Base-by-base conservation (phyloP, 1,140 invertebrate genomes). In the Prorops nasuta region DNA sequence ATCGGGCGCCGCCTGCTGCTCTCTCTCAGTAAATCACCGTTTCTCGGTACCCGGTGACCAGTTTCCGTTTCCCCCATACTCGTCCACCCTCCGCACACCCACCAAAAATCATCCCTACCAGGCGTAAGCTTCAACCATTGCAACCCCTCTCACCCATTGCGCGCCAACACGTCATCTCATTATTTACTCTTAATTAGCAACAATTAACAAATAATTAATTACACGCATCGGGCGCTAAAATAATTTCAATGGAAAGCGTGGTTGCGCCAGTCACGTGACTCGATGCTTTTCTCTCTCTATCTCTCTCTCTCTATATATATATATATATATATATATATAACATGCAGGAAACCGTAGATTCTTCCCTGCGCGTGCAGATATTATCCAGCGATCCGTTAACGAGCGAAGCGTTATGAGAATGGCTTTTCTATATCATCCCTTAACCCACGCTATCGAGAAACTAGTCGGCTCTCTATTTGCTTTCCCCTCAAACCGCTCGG, bases 1-100 rank as follows among this genome's bases (percentile, higher is more conserved):
- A 74, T 74, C 70, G 71, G 60, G 60, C 63, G 54, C 64, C 69
- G 67, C 67, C 69, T 71, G 69, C 64, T 71, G 64, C 54, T 69
- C 60, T 45, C n/a, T n/a, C 56, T 61, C 63, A 48, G 51, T 74
- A 72, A 74, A 74, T 74, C 69, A 72, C 62, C 57, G 45, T 51
- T 58, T 61, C 56, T 49, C 45, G 46, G 54, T 51, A 59, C 44
- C 55, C 51, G 47, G 52, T 60, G 57, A 60, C 51, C 51, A 59
- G 48, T 50, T 49, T 62, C 39, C 51, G 44, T 48, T 51, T 58
- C 54, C 24, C 19, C 20, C 15, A 22, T n/a, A 42, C 39, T 32
- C 49, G 7, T 14, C 17, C 4, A 39, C 37, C 20, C 41, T 24
- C n/a, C 21, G 39, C 24, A 35, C 17, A 51, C 38, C 24, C 37